A percentile compares a stretch with the other conserved stretches of the same genome.
These are phyloP conservation scores for Pogona vitticeps DNA, from an alignment of 2,113 vertebrate genomes.

Conservation along the genomic window DNA sequence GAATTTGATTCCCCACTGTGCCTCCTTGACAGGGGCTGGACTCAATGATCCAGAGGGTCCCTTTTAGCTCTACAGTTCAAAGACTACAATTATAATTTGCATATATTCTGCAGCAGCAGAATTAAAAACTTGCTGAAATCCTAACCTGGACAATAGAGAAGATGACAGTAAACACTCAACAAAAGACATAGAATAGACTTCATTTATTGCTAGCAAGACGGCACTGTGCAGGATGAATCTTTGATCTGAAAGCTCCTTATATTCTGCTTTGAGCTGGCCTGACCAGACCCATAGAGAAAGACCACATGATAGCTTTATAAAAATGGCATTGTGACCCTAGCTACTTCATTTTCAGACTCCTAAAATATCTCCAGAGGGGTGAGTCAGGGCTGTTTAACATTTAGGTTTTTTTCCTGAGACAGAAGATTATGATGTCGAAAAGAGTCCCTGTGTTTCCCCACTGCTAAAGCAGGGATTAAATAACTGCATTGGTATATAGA, in stretches of 20 bases:
- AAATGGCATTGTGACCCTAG: background rate
- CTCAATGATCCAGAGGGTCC: too few species aligned
- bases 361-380: background rate
- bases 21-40: too few species aligned
- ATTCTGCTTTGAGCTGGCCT: background rate
- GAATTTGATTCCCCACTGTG: too few species aligned
- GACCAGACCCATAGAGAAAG: background rate
- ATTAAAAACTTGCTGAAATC: too few species aligned
- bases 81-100: background rate
- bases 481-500: background rate
- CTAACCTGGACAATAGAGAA: background rate
- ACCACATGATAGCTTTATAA: background rate
- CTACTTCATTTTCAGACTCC: background rate
- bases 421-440: slow-evolving; percentile 2
- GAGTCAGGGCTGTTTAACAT: background rate
- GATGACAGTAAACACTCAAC: background rate
- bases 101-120: background rate
- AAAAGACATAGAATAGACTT: background rate
- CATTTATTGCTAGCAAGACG: background rate
- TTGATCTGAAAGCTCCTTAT: background rate
- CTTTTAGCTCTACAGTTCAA: too few species aligned
- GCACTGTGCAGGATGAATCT: background rate
- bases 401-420: too few species aligned
- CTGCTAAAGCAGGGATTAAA: background rate
- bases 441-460: background rate